Evolutionary conservation across 2,113 vertebrate genomes (phyloP), one percentile per base, ranked within the genome.

Genomic region (Rhinopithecus roxellana): DNA sequence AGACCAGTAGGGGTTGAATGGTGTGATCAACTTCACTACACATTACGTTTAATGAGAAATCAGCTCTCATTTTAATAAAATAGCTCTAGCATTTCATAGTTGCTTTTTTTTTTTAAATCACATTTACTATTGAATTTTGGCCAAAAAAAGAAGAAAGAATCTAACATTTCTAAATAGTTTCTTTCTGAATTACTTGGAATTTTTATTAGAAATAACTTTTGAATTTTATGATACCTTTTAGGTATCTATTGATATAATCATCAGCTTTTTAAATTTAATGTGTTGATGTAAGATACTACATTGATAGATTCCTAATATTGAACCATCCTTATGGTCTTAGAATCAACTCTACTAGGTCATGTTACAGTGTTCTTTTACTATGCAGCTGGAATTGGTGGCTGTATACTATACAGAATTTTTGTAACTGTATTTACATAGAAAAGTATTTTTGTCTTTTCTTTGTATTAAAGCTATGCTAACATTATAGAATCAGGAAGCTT

Each of bases 261-360:
- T 86, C 88, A 88, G 27, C 70, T 97, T 96, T 95, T 80, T 95
- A 94, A 55, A 93, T 92, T 96, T 95, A 92, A 89, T 96, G 97
- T 97, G 90, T 89, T 96, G 85, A 92, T 97, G 30, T 89, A 95
- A 93, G 89, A 98, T 97, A 96, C 94, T 89, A 96, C 61, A 82
- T 57, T 97, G 84, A 97, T 95, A 88, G 88, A 96, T 91, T 97
- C 70, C 81, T 95, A 89, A 89, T 86, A 94, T 5, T 79, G 94
- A 97, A 82, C 67, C 27, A 94, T 85, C 25, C 20, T 95, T 77
- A 75, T 74, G 77, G 22, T 95, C 70, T 97, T 90, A 79, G 57
- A 96, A 87, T 95, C 94, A 96, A 93, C 77, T 85, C 90, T 50
- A 84, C 40, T 52, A 93, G 90, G 12, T 92, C 64, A 81, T 78